Conservation (phyloP, 2,113 vertebrate species). For the Limanda limanda region DNA sequence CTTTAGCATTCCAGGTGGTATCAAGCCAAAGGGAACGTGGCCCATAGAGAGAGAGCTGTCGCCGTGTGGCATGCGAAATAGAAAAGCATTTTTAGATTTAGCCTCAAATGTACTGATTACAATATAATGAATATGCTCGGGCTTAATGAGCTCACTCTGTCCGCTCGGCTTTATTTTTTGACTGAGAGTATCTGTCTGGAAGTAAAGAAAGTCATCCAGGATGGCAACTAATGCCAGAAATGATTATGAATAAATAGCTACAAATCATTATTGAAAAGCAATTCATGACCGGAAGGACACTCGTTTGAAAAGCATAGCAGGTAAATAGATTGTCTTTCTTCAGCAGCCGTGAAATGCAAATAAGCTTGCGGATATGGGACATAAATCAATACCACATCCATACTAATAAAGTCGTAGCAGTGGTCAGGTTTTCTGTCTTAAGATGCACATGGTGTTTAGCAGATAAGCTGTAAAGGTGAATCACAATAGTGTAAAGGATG, state of each 20-base stretch:
- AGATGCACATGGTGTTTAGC: neutral
- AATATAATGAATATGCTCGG: slow-evolving; percentile 41
- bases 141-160: slow-evolving; percentile 34
- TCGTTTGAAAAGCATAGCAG: slow-evolving; percentile 23
- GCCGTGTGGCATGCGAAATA: slow-evolving; percentile 51
- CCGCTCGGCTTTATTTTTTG: slow-evolving; percentile 18
- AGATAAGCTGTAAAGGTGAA: neutral
- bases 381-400: neutral
- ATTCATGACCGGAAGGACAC: slow-evolving; percentile 16
- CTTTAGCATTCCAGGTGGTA: slow-evolving; percentile 75
- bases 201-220: neutral
- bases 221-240: slow-evolving; percentile 4
- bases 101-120: slow-evolving; percentile 49
- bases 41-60: slow-evolving; percentile 37
- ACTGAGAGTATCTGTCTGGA: neutral
- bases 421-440: neutral
- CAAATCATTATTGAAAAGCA: slow-evolving; percentile 29
- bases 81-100: slow-evolving; percentile 61
- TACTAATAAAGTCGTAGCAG: neutral
- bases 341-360: slow-evolving; percentile 14
- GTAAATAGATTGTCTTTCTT: slow-evolving; percentile 12
- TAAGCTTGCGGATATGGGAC: neutral
- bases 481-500: no score
- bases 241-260: slow-evolving; percentile 8
- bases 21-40: slow-evolving; percentile 67